phyloP scores from a whole-genome alignment of 1,140 invertebrate genomes.

The Nylanderia fulva region DNA sequence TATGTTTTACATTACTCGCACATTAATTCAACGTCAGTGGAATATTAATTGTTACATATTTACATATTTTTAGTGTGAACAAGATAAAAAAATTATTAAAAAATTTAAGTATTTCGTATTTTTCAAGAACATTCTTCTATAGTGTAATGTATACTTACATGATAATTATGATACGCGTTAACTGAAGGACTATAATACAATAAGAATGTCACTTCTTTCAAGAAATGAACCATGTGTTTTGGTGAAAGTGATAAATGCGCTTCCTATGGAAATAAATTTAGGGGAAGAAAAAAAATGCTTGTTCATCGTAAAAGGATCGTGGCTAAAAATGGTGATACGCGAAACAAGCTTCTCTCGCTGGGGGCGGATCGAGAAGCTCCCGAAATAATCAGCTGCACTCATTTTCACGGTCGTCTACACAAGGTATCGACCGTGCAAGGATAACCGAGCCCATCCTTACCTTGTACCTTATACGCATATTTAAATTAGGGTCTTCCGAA shows the following conservation, averaged over 20 bases:
- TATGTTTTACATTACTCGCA: background rate
- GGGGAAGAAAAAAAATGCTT: conserved; percentile 19
- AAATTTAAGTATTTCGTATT: background rate
- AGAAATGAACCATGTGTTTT: background rate
- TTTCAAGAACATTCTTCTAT: background rate
- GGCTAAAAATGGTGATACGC: conserved; percentile 71
- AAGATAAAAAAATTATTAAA: background rate
- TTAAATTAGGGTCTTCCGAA: conserved; percentile 33
- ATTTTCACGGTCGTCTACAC: conserved; percentile 66
- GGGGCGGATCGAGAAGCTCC: conserved; percentile 57
- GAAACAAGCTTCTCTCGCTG: conserved; percentile 57
- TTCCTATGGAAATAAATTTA: conserved; percentile 55
- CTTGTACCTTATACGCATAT: background rate
- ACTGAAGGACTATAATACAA: background rate
- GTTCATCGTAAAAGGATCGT: conserved; percentile 54
- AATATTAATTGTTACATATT: too few relatives aligned
- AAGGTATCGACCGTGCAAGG: conserved; percentile 19
- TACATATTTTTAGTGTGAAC: background rate
- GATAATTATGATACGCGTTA: background rate
- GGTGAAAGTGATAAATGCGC: conserved; percentile 48
- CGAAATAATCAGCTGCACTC: conserved; percentile 53
- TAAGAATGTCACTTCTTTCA: background rate
- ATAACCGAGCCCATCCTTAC: background rate
- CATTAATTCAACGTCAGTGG: background rate
- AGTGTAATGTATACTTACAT: too few relatives aligned